These are phyloP conservation scores for Noctua janthe DNA, from an alignment of 2,888 invertebrate species.

Conservation along the genomic window DNA sequence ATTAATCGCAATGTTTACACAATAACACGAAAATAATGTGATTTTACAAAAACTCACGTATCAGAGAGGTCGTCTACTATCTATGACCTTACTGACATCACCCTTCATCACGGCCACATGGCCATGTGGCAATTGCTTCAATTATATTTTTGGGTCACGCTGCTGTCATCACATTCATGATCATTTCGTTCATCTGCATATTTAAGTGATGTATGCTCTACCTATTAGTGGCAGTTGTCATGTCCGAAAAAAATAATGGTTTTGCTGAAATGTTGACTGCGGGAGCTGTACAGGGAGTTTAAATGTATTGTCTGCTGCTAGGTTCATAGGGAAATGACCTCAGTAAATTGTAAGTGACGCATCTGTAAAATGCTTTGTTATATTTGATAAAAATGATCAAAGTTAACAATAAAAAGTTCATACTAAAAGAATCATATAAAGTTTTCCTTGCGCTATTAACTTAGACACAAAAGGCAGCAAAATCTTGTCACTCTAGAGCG, in stretches of 20 bases:
- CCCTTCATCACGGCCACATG: constrained; percentile 61
- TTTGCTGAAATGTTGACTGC: constrained; percentile 8
- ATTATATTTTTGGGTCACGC: constrained; percentile 64
- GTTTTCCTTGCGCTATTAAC: not conserved
- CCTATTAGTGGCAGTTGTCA: constrained; percentile 14
- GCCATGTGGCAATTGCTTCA: constrained; percentile 63
- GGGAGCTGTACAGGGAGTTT: not conserved
- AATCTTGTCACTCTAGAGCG: not conserved
- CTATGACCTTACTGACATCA: constrained; percentile 67
- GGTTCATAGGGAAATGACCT: constrained; percentile 32
- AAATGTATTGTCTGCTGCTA: not conserved
- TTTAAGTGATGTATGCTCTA: constrained; percentile 21
- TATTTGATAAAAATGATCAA: not conserved
- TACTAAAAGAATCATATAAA: not conserved
- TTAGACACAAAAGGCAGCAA: not conserved
- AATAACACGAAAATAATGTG: constrained; percentile 9
- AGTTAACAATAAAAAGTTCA: not conserved
- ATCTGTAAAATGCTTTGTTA: constrained; percentile 7
- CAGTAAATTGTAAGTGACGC: constrained; percentile 17
- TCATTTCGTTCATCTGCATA: constrained; percentile 31
- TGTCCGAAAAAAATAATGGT: not conserved
- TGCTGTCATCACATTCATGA: constrained; percentile 43
- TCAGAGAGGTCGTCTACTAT: constrained; percentile 64
- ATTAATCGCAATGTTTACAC: constrained; percentile 19
- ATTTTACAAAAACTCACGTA: constrained; percentile 41